Evolutionary conservation across 2,888 invertebrate genomes (phyloP).

Genomic region (Drosophila algonquin): DNA sequence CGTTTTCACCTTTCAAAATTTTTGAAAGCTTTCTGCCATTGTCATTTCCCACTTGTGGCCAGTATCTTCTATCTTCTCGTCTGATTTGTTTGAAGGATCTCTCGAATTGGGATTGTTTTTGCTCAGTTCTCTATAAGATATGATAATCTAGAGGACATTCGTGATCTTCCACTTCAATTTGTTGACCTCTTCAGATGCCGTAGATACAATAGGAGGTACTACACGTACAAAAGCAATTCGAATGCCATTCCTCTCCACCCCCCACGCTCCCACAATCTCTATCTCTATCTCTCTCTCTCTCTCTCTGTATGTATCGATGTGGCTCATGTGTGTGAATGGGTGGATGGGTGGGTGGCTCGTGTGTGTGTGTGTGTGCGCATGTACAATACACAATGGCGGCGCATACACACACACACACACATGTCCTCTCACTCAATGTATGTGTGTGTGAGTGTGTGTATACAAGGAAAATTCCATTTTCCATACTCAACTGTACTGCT

Average conservation of each 20-base stretch:
- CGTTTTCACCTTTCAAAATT: not conserved
- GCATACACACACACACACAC: slow-evolving; percentile 28
- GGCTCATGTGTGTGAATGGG: slow-evolving; percentile 29
- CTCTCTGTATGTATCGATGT: slow-evolving; percentile 26
- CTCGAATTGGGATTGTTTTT: not conserved
- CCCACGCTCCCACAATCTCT: not conserved
- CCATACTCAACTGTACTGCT: slow-evolving; percentile 77
- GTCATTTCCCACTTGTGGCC: not conserved
- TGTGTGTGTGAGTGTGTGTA: slow-evolving; percentile 23
- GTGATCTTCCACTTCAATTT: slow-evolving; percentile 9
- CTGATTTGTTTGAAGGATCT: not conserved
- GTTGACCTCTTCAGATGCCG: slow-evolving; percentile 30
- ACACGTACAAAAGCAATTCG: slow-evolving; percentile 1
- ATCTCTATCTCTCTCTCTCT: slow-evolving; percentile 6
- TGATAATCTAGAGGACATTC: not conserved
- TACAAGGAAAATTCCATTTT: slow-evolving; percentile 71
- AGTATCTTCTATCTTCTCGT: not conserved
- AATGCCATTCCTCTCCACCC: slow-evolving; percentile 10
- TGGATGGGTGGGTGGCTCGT: slow-evolving; percentile 7
- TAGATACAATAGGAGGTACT: not conserved
- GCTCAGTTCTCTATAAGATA: not conserved
- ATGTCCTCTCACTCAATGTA: not conserved
- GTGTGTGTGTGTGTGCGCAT: slow-evolving; percentile 32
- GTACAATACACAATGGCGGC: slow-evolving; percentile 48
- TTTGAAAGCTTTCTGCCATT: not conserved